Evolutionary conservation across 2,797 vertebrate species (phyloP).

Genomic region (Nyctalus aviator): DNA sequence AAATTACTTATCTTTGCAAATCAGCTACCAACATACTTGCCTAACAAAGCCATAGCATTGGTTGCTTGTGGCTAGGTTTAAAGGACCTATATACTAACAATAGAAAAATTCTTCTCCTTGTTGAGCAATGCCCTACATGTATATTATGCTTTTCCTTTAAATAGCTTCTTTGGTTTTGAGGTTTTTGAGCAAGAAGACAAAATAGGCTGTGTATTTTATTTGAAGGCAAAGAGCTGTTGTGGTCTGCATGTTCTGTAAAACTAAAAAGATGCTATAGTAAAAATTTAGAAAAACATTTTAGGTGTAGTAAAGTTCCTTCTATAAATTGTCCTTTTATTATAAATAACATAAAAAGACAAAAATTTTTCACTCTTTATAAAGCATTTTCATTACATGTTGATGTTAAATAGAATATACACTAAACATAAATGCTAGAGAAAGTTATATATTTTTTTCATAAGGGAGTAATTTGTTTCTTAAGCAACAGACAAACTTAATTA

Average conservation of each 20-base stretch:
- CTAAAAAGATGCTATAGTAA: constrained; percentile 75
- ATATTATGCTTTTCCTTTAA: constrained; percentile 86
- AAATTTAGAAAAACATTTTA: constrained; percentile 65
- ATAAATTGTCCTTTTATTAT: constrained; percentile 46
- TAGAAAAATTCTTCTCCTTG: constrained; percentile 80
- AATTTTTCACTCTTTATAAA: constrained; percentile 7
- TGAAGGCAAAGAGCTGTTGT: constrained; percentile 84
- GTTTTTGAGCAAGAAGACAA: constrained; percentile 84
- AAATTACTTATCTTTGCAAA: constrained; percentile 67
- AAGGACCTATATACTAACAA: constrained; percentile 84
- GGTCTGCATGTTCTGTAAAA: constrained; percentile 83
- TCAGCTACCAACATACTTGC: constrained; percentile 57
- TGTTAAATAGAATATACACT: constrained; percentile 44
- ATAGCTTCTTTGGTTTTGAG: constrained; percentile 84
- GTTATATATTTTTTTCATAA: not conserved
- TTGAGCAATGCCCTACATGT: constrained; percentile 81
- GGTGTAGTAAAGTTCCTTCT: constrained; percentile 64
- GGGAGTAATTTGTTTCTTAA: constrained; percentile 25
- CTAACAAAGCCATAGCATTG: constrained; percentile 68
- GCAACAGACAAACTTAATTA: not conserved
- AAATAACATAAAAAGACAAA: constrained; percentile 46
- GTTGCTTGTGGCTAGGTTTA: constrained; percentile 77
- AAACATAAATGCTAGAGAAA: not conserved
- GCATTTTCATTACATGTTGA: constrained; percentile 3
- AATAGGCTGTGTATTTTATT: constrained; percentile 84